Evolutionary conservation across 2,888 invertebrate genomes (phyloP).

Genomic region (Cynaeus angustus): DNA sequence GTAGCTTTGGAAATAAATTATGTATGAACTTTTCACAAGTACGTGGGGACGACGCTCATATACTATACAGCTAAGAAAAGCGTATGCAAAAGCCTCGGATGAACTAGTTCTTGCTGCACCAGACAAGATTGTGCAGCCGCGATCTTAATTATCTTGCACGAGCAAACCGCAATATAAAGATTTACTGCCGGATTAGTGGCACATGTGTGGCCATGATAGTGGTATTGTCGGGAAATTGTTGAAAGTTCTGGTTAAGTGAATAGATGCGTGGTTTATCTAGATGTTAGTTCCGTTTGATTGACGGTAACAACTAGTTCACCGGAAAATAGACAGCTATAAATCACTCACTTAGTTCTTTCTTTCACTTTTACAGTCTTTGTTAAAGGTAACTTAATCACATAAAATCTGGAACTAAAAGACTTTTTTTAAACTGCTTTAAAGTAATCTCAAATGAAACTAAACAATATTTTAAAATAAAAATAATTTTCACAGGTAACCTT

Average conservation of each 20-base stretch:
- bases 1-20: conserved; percentile 58
- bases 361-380: too few relatives aligned
- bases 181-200: conserved; percentile 48
- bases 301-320: too few relatives aligned
- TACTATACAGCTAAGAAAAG: conserved; percentile 11
- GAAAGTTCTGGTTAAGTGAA: conserved; percentile 27
- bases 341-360: too few relatives aligned
- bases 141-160: conserved; percentile 46
- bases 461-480: too few relatives aligned
- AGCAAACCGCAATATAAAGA: conserved; percentile 42
- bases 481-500: too few relatives aligned
- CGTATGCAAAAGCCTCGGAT: conserved; percentile 28
- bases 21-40: conserved; percentile 53
- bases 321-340: too few relatives aligned
- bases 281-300: conserved; percentile 10
- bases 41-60: conserved; percentile 29
- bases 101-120: conserved; percentile 14
- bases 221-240: conserved; percentile 30
- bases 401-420: too few relatives aligned
- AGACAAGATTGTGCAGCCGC: conserved; percentile 10
- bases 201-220: conserved; percentile 13
- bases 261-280: conserved; percentile 8
- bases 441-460: too few relatives aligned
- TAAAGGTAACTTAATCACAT: too few relatives aligned
- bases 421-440: too few relatives aligned